These are phyloP conservation scores for Fopius arisanus DNA, from an alignment of 1,140 invertebrate species.

Conservation along the genomic window DNA sequence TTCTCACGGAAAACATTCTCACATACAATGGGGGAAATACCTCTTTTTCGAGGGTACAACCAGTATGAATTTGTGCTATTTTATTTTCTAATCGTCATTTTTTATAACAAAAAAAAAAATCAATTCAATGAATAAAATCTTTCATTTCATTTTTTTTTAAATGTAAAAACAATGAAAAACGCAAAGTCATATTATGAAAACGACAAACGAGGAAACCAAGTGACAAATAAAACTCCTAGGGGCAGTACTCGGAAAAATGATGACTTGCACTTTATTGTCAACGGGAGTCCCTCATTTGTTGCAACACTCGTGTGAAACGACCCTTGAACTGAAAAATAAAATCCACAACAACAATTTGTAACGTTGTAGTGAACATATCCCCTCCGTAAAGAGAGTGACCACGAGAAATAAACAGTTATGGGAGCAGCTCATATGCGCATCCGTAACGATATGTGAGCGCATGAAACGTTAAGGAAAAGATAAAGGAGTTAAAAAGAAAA, in stretches of 20 bases:
- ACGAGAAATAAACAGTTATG: conserved; percentile 24
- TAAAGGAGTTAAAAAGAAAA: neutral
- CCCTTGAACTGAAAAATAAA: conserved; percentile 15
- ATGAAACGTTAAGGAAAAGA: neutral
- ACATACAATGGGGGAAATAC: neutral
- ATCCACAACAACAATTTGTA: neutral
- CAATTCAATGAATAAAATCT: too few relatives aligned
- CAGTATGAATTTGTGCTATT: neutral
- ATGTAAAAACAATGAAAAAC: neutral
- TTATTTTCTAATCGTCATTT: neutral
- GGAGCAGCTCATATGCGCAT: conserved; percentile 26
- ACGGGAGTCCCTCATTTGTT: neutral
- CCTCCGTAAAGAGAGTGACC: neutral
- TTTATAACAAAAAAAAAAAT: neutral
- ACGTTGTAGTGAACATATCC: neutral
- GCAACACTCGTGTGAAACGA: conserved; percentile 25
- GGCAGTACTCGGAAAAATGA: neutral
- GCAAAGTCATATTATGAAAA: neutral
- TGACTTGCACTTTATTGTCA: neutral
- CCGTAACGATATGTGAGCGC: conserved; percentile 15
- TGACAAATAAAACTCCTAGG: neutral
- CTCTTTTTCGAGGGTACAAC: neutral
- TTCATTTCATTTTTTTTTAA: too few relatives aligned
- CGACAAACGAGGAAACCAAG: neutral
- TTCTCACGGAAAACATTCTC: conserved; percentile 14